Conservation (phyloP, 2,888 invertebrate genomes). For the Lasioglossum oenotherae region DNA sequence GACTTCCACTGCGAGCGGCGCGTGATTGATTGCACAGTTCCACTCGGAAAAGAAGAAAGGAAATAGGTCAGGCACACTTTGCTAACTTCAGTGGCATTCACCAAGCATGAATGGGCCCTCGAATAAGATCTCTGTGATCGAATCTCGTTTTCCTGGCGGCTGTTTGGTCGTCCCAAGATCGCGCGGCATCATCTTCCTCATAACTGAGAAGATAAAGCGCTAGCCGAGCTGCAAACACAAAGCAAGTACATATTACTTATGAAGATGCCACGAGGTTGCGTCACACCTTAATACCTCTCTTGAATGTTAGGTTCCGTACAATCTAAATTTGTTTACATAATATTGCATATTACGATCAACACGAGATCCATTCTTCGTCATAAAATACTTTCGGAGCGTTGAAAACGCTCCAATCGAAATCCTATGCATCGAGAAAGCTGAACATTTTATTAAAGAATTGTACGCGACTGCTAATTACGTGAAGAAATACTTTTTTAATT, state of each 20-base stretch:
- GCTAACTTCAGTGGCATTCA: constrained; percentile 51
- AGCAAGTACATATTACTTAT: constrained; percentile 5
- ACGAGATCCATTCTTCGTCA: background rate
- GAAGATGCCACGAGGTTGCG: background rate
- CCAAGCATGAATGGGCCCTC: constrained; percentile 61
- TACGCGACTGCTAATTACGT: no score
- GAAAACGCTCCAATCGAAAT: background rate
- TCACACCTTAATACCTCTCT: background rate
- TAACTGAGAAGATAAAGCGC: constrained; percentile 38
- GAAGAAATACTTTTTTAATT: no score
- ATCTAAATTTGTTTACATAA: constrained; percentile 17
- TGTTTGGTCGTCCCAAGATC: constrained; percentile 10
- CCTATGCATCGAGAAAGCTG: background rate
- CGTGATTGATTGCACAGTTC: constrained; percentile 44
- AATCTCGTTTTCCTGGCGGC: constrained; percentile 44
- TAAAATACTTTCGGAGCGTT: background rate
- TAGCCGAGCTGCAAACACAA: constrained; percentile 14
- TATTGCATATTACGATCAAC: background rate
- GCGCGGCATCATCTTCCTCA: constrained; percentile 30
- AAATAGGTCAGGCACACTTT: constrained; percentile 67
- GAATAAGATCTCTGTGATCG: constrained; percentile 56
- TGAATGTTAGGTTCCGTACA: background rate
- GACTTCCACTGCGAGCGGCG: background rate
- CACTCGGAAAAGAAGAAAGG: constrained; percentile 38
- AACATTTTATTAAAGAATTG: no score